Conservation (phyloP, 2,113 vertebrate species). For the Stegostoma tigrinum region DNA sequence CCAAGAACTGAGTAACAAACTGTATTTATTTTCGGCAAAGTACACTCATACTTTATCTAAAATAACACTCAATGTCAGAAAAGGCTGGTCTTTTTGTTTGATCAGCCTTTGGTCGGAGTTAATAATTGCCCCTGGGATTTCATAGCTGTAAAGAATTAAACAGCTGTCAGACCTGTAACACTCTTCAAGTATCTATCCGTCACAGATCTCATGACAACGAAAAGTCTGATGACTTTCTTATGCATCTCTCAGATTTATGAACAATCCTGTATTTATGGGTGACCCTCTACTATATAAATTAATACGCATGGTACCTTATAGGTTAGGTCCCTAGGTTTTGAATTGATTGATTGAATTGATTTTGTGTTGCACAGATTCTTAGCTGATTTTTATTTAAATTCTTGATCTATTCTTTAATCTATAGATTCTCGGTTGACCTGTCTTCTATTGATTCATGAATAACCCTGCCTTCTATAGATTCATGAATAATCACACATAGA, state of each 20-base stretch:
- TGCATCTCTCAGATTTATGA: background rate
- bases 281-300: background rate
- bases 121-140: background rate
- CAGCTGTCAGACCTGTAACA: background rate
- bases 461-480: background rate
- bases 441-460: no score
- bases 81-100: background rate
- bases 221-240: background rate
- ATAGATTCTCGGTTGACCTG: background rate
- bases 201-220: background rate
- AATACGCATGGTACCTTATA: background rate
- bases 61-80: background rate
- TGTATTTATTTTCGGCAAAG: background rate
- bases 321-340: background rate
- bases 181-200: background rate
- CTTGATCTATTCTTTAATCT: background rate
- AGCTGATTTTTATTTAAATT: background rate
- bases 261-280: background rate
- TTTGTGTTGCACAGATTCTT: background rate
- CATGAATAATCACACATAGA: no score
- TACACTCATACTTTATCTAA: background rate
- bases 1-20: background rate
- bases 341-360: background rate
- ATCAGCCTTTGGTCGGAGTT: background rate
- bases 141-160: background rate